phyloP scores from a whole-genome alignment of 1,140 invertebrate species.

The Lucilia sericata region DNA sequence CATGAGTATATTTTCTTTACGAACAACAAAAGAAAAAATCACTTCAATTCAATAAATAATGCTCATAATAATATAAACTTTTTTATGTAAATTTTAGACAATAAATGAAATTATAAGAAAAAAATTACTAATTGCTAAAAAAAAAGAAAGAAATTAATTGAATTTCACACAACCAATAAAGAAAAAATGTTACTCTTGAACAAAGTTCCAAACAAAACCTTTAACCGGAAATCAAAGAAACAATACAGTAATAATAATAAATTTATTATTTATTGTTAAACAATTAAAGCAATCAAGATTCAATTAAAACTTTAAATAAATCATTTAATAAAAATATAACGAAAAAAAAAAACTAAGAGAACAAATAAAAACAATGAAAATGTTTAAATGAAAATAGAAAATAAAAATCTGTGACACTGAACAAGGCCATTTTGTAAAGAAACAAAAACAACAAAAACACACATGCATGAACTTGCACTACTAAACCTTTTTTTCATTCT shows the following conservation, averaged over 20 bases:
- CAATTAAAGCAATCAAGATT: slow-evolving; percentile 10
- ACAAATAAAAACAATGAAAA: background rate
- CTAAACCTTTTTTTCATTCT: no score
- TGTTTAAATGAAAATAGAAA: background rate
- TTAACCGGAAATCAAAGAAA: slow-evolving; percentile 9
- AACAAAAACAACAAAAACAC: background rate
- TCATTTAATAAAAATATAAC: background rate
- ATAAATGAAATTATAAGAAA: background rate
- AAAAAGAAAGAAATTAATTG: background rate
- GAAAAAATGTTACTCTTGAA: background rate
- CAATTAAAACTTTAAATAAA: background rate
- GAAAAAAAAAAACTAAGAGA: background rate
- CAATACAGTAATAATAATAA: background rate
- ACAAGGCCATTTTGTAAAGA: background rate
- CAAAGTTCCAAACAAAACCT: background rate
- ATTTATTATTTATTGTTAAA: slow-evolving; percentile 5
- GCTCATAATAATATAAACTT: background rate
- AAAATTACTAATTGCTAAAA: background rate
- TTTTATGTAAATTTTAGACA: slow-evolving; percentile 1
- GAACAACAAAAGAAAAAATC: background rate
- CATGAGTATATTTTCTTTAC: slow-evolving; percentile 21
- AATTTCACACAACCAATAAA: background rate
- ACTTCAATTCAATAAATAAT: background rate
- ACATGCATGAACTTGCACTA: background rate
- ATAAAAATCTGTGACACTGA: slow-evolving; percentile 5